Conservation (phyloP, 2,113 vertebrate species). For the Quiscalus mexicanus region DNA sequence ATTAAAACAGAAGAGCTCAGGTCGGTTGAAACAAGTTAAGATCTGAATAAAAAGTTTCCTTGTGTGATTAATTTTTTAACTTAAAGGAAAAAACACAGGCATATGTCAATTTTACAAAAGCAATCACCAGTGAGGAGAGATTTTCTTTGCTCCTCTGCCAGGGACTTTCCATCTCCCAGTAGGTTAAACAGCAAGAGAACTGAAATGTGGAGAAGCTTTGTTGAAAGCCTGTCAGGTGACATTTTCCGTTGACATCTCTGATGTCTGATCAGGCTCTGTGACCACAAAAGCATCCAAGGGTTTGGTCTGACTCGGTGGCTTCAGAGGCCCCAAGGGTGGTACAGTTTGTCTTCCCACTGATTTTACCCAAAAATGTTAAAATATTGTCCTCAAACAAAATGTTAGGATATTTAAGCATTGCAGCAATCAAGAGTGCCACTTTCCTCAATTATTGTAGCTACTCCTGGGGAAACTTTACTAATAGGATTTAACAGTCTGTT, state of each 20-base stretch:
- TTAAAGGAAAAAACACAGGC: background rate
- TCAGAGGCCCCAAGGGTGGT: background rate
- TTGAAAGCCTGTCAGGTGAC: background rate
- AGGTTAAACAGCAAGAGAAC: background rate
- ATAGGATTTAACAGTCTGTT: conserved; percentile 71
- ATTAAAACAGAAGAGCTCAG: background rate
- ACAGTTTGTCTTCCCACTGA: background rate
- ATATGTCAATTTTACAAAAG: background rate
- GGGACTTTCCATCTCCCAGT: background rate
- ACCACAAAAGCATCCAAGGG: background rate
- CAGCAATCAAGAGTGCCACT: background rate
- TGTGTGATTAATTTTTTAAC: background rate
- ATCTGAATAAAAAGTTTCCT: background rate
- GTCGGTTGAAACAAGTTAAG: background rate
- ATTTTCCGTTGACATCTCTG: background rate
- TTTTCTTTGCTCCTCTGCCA: background rate
- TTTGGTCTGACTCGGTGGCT: background rate
- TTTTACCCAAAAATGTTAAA: background rate
- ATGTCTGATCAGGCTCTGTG: background rate
- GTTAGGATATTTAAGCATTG: background rate
- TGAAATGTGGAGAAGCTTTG: background rate
- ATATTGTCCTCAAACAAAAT: background rate
- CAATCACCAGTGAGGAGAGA: background rate
- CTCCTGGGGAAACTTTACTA: conserved; percentile 50
- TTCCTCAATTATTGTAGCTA: conserved; percentile 18